Conservation (phyloP, 1,140 invertebrate genomes). For the Halesus radiatus region DNA sequence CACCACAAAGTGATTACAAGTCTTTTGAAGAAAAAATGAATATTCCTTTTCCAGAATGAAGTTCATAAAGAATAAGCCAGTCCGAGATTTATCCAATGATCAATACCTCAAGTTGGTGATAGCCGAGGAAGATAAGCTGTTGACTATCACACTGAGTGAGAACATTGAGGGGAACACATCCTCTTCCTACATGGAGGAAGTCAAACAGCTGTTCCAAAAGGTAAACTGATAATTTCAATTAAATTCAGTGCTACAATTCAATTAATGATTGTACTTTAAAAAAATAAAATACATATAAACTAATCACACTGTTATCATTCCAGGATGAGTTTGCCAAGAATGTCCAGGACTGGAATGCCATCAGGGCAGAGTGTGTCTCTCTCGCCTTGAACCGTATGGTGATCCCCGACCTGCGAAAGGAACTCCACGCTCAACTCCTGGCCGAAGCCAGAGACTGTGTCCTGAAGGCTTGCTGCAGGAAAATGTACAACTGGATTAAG, state of each 20-base stretch:
- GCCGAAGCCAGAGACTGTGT: conserved; percentile 93
- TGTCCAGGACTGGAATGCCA: conserved; percentile 96
- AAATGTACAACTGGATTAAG: conserved; percentile 91
- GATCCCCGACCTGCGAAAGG: conserved; percentile 90
- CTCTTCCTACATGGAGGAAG: conserved; percentile 89
- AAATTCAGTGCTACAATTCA: too few relatives aligned
- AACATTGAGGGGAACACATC: conserved; percentile 84
- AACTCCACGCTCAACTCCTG: conserved; percentile 85
- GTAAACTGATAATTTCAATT: conserved; percentile 61
- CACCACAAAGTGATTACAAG: too few relatives aligned
- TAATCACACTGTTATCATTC: conserved; percentile 35
- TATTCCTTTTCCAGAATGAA: conserved; percentile 79
- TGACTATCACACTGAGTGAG: conserved; percentile 82
- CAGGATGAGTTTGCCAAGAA: conserved; percentile 96
- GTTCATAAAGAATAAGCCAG: conserved; percentile 96
- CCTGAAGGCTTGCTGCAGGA: conserved; percentile 84
- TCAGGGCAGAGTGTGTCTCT: conserved; percentile 90
- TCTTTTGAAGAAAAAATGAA: too few relatives aligned
- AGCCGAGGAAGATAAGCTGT: conserved; percentile 89
- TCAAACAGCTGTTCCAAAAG: conserved; percentile 90
- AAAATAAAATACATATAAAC: too few relatives aligned
- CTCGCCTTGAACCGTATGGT: conserved; percentile 90
- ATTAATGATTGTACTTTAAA: too few relatives aligned
- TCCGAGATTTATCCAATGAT: conserved; percentile 89
- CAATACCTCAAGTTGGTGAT: conserved; percentile 89